Evolutionary conservation across 2,797 vertebrate genomes (phyloP), one percentile per base, ranked within the genome.

Genomic region (Rhabdophis nuchalis): DNA sequence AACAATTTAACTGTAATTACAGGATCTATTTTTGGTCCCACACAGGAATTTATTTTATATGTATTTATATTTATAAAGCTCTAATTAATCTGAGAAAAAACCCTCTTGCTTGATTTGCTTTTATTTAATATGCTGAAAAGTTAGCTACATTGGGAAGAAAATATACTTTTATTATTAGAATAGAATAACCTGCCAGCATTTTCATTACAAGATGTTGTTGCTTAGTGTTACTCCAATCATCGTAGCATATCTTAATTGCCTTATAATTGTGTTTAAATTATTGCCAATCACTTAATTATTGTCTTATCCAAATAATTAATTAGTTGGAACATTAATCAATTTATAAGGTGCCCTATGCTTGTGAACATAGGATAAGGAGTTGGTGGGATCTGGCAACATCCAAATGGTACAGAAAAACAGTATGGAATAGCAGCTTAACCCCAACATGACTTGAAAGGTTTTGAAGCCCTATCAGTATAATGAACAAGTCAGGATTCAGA

Each of bases 1-100:
- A 94, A 90, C 91, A 93, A 16, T 92, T 95, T 90, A 92, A 82
- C 61, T 32, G 61, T 94, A 94, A 90, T 94, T 96, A 93, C 85
- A 88, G 52, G 93, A 90, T 64, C 56, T 91, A 60, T 13, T 94
- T 94, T 91, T 87, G 29, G 60, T 60, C 11, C 93, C 92, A 64
- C 85, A 85, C 91, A 85, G 46, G n/a, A 89, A 86, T 88, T 90
- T 88, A 58, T 53, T 92, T 95, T 60, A 58, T 92, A 90, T 77
- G 64, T 89, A 93, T 90, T 90, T 87, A 46, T 82, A 89, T 89
- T 92, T 60, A 89, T 56, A 77, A 16, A 92, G 93, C 23, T 91
- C 60, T 93, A 94, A 94, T 93, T 94, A 95, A 89, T 92, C 91
- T 92, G 60, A 92, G 54, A 64, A 94, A 88, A 90, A 82, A 1